These are phyloP conservation scores for Malurus elegans DNA, from an alignment of 2,113 vertebrate species.

Conservation along the genomic window DNA sequence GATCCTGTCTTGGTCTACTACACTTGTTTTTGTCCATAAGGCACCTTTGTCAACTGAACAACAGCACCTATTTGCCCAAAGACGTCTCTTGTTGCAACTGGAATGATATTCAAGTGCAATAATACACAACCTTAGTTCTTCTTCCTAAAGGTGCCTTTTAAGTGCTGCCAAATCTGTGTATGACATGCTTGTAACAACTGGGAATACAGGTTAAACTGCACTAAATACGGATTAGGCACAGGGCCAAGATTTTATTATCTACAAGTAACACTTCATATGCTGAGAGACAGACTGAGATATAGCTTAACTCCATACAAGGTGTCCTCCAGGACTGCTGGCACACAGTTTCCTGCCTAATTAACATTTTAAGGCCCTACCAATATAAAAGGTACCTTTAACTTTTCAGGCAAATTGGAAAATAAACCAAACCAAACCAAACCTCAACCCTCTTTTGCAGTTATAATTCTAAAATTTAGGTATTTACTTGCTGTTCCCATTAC, in stretches of 20 bases:
- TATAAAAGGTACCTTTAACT: background rate
- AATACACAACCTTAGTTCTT: background rate
- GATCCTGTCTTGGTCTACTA: background rate
- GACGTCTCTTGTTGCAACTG: background rate
- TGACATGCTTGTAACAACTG: background rate
- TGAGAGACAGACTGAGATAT: background rate
- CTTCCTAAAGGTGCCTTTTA: background rate
- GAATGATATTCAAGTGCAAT: background rate
- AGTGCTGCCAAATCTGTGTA: background rate
- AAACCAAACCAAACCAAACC: background rate
- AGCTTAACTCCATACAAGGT: background rate
- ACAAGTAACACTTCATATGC: background rate
- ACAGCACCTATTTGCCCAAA: background rate
- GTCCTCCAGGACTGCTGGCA: background rate
- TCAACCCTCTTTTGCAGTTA: background rate
- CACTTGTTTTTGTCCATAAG: background rate
- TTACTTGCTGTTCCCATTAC: background rate
- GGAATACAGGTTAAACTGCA: constrained; percentile 25
- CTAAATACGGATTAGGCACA: background rate
- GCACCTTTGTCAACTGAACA: background rate
- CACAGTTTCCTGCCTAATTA: background rate
- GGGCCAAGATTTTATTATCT: background rate
- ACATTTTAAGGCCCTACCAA: background rate
- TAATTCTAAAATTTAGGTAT: background rate
- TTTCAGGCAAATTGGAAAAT: background rate